These are phyloP conservation scores for Diarsia rubi DNA, from an alignment of 2,888 invertebrate species.

Conservation along the genomic window DNA sequence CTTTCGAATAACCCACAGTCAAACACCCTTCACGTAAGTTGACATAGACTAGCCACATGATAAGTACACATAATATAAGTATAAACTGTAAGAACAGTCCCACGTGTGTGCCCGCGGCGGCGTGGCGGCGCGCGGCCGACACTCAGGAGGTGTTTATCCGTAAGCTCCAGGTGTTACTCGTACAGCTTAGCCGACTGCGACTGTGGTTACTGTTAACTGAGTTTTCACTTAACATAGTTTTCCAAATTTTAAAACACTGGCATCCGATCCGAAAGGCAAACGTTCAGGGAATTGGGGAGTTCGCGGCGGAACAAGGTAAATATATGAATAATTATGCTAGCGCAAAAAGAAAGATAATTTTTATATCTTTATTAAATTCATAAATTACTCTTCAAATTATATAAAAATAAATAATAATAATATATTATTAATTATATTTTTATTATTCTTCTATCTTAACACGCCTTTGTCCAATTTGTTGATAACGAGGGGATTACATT, in stretches of 20 bases:
- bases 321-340: no score
- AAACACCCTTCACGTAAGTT: neutral
- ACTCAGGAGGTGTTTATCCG: conserved; percentile 5
- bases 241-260: conserved; percentile 7
- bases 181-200: neutral
- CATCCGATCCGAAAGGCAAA: neutral
- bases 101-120: conserved; percentile 12
- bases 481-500: conserved; percentile 9
- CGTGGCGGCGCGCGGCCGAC: neutral
- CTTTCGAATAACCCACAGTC: no score
- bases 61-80: neutral
- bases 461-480: conserved; percentile 15
- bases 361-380: neutral
- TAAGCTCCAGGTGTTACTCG: neutral
- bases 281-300: neutral
- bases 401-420: no score
- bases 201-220: conserved; percentile 35
- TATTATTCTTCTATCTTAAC: conserved; percentile 9
- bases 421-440: no score
- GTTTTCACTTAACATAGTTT: conserved; percentile 37
- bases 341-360: neutral
- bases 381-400: conserved; percentile 11
- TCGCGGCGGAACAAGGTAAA: neutral
- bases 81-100: neutral
- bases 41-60: neutral